Conservation (phyloP, 2,113 vertebrate species). For the Cephalopholis sonnerati region DNA sequence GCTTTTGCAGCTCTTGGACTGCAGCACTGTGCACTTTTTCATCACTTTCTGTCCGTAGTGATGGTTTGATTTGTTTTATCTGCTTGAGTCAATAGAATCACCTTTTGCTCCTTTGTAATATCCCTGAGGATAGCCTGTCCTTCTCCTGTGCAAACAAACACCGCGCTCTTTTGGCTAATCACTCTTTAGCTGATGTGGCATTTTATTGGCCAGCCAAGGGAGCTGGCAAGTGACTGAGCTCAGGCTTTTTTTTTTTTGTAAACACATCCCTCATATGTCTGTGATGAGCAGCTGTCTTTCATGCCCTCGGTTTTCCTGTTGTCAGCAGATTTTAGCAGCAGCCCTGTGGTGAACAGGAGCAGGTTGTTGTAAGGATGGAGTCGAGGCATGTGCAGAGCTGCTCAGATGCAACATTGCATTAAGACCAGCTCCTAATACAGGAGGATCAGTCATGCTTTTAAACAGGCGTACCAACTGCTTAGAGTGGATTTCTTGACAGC, state of each 20-base stretch:
- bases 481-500: slow-evolving; percentile 47
- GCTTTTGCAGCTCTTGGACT: slow-evolving; percentile 22
- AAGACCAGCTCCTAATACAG: slow-evolving; percentile 30
- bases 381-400: background rate
- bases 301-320: slow-evolving; percentile 15
- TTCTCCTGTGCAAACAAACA: slow-evolving; percentile 51
- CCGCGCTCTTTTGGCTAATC: slow-evolving; percentile 51
- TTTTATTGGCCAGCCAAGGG: slow-evolving; percentile 48
- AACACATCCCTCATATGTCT: slow-evolving; percentile 46
- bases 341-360: slow-evolving; percentile 20
- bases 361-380: slow-evolving; percentile 19
- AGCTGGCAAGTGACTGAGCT: slow-evolving; percentile 40
- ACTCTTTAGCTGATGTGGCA: slow-evolving; percentile 65
- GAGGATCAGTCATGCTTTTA: slow-evolving; percentile 54
- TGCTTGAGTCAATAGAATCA: slow-evolving; percentile 64
- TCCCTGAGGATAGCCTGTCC: slow-evolving; percentile 41
- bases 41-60: slow-evolving; percentile 26
- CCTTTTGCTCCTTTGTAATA: slow-evolving; percentile 61
- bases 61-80: slow-evolving; percentile 66
- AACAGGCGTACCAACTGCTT: slow-evolving; percentile 29
- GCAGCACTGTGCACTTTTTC: slow-evolving; percentile 41
- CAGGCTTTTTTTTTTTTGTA: slow-evolving; percentile 4
- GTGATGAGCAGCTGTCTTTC: slow-evolving; percentile 66
- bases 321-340: slow-evolving; percentile 49
- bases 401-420: slow-evolving; percentile 16